Conservation (phyloP, 1,140 invertebrate genomes). For the Idris sp. region DNA sequence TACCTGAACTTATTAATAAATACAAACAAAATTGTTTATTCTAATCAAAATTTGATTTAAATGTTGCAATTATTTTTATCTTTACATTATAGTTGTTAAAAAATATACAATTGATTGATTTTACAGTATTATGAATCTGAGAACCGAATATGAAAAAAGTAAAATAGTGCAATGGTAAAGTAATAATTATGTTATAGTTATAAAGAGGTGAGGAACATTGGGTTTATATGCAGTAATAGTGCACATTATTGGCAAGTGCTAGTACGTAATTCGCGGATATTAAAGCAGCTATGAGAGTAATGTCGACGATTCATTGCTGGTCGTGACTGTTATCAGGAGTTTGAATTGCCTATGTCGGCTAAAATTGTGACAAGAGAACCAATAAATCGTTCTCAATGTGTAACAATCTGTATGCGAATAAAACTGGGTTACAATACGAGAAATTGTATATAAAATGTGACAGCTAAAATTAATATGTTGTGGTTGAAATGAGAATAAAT, state of each 20-base stretch:
- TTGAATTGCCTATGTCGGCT: conserved; percentile 61
- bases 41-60: too few relatives aligned
- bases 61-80: too few relatives aligned
- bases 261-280: conserved; percentile 62
- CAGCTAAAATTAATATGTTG: conserved; percentile 40
- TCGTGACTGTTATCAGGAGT: conserved; percentile 60
- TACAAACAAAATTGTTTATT: too few relatives aligned
- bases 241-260: conserved; percentile 55
- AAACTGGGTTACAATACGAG: conserved; percentile 48
- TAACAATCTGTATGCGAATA: conserved; percentile 56
- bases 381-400: conserved; percentile 59
- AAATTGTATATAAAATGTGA: conserved; percentile 53
- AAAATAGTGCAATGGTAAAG: conserved; percentile 40
- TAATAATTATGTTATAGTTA: conserved; percentile 52
- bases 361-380: conserved; percentile 61
- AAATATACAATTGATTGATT: too few relatives aligned
- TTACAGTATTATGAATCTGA: too few relatives aligned
- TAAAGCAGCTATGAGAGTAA: conserved; percentile 61
- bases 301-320: conserved; percentile 58
- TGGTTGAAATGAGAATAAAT: conserved; percentile 32
- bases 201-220: conserved; percentile 56
- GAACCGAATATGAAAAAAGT: too few relatives aligned
- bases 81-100: too few relatives aligned
- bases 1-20: too few relatives aligned
- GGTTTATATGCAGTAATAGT: conserved; percentile 58